phyloP scores from a whole-genome alignment of 2,797 vertebrate genomes.

The Chelidonichthys spinosus region DNA sequence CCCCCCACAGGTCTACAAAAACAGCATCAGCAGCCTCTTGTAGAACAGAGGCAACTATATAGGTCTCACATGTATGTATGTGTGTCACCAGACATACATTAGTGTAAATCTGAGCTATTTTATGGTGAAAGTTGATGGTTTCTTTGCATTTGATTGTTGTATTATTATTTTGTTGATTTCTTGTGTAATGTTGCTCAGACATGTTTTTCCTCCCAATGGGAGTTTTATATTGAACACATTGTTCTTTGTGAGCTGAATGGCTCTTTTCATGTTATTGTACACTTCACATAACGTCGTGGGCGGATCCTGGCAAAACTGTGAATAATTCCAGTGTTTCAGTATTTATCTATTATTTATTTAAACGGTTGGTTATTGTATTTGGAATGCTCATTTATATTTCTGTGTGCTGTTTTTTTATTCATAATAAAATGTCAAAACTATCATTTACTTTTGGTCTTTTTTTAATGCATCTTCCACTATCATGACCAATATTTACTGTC shows the following conservation, averaged over 20 bases:
- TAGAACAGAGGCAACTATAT: conserved; percentile 44
- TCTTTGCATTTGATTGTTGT: neutral
- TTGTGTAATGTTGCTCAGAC: neutral
- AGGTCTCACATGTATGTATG: neutral
- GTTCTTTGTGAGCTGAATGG: conserved; percentile 59
- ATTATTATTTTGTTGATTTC: neutral
- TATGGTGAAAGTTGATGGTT: neutral
- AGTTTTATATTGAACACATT: conserved; percentile 78
- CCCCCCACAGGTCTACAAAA: conserved; percentile 77
- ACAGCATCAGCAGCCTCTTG: conserved; percentile 79
- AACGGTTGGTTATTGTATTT: neutral
- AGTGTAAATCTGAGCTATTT: neutral
- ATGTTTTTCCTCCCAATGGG: conserved; percentile 70
- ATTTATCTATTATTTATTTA: conserved; percentile 68
- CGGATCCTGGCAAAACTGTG: conserved; percentile 43
- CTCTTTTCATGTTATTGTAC: conserved; percentile 15
- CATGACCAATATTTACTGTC: neutral
- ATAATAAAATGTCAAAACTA: conserved; percentile 26
- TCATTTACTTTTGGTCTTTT: neutral
- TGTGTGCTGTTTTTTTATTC: conserved; percentile 20
- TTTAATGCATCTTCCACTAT: conserved; percentile 2
- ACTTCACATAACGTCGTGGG: neutral
- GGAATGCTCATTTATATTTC: conserved; percentile 12
- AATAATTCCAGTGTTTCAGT: conserved; percentile 36
- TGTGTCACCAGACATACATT: neutral